Evolutionary conservation across 1,140 invertebrate species (phyloP).

Genomic region (Argopecten irradians): DNA sequence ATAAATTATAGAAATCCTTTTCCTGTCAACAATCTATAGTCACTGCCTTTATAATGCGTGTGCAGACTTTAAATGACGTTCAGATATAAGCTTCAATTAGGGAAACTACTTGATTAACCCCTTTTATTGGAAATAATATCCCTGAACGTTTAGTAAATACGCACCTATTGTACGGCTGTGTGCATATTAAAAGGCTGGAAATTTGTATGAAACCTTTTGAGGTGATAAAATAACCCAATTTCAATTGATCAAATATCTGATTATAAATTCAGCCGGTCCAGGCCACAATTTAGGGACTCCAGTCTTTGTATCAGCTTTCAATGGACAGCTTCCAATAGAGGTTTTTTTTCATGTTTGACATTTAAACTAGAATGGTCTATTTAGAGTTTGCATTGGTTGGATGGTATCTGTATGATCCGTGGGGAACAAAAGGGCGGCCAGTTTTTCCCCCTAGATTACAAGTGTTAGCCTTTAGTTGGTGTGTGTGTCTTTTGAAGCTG

Average conservation of each 20-base stretch:
- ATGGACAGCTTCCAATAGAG: neutral
- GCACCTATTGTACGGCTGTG: neutral
- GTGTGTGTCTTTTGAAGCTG: neutral
- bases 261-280: neutral
- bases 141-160: neutral
- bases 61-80: neutral
- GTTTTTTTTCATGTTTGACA: slow-evolving; percentile 14
- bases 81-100: neutral
- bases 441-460: neutral
- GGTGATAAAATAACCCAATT: neutral
- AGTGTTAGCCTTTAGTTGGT: neutral
- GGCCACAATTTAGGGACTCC: neutral
- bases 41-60: neutral
- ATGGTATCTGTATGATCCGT: neutral
- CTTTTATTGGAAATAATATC: neutral
- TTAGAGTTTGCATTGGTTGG: neutral
- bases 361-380: neutral
- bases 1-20: neutral
- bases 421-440: neutral
- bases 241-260: neutral
- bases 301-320: neutral
- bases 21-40: neutral
- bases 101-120: neutral
- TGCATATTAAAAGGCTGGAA: neutral
- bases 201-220: neutral